Evolutionary conservation across 2,797 vertebrate species (phyloP).

Genomic region (Myripristis jacobus): DNA sequence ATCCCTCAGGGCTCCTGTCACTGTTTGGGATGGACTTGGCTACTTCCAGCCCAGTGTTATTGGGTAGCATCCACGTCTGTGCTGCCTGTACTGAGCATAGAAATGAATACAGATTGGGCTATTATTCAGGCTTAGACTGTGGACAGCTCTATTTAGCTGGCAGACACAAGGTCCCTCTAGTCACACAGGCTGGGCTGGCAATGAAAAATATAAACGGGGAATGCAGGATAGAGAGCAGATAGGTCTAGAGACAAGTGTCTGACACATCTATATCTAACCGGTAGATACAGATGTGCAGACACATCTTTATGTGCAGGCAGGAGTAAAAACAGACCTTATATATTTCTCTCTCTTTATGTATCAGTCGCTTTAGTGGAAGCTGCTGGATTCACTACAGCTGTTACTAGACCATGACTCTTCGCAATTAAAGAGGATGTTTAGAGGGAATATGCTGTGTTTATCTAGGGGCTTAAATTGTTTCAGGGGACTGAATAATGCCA

Average conservation of each 20-base stretch:
- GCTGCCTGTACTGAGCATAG: constrained; percentile 9
- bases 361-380: neutral
- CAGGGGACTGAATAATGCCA: neutral
- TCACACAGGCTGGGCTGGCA: constrained; percentile 20
- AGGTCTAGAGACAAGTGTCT: constrained; percentile 5
- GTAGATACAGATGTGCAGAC: constrained; percentile 6
- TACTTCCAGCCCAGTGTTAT: neutral
- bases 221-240: constrained; percentile 31
- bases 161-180: constrained; percentile 40
- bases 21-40: constrained; percentile 21
- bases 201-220: constrained; percentile 24
- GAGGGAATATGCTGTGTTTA: neutral
- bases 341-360: neutral
- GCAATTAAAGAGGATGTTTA: neutral
- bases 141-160: constrained; percentile 43
- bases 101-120: constrained; percentile 48
- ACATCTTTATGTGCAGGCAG: neutral
- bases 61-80: constrained; percentile 25
- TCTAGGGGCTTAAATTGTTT: constrained; percentile 8
- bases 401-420: constrained; percentile 3
- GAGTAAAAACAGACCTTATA: neutral
- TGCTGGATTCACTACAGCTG: constrained; percentile 5
- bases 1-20: constrained; percentile 19
- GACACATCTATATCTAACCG: neutral
- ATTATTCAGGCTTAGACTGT: constrained; percentile 43